A percentile compares a stretch with the other conserved stretches of the same genome.
phyloP scores from a whole-genome alignment of 1,140 invertebrate genomes.

The Drosophila orena region DNA sequence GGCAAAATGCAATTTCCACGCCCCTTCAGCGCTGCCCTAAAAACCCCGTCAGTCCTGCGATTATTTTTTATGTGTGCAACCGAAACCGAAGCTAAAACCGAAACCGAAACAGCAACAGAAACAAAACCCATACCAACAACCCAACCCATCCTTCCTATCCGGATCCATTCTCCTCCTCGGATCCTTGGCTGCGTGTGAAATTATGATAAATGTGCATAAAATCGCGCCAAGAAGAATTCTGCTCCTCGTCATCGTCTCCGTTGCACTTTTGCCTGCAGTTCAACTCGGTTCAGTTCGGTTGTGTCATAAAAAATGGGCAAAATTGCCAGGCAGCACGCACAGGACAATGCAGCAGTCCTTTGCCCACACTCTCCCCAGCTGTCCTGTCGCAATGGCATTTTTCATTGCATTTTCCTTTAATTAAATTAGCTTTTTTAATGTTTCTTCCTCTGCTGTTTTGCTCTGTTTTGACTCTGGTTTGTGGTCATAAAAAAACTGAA shows the following conservation, averaged over 20 bases:
- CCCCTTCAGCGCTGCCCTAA: constrained; percentile 37
- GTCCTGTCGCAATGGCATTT: constrained; percentile 62
- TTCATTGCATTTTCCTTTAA: constrained; percentile 83
- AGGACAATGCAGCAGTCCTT: constrained; percentile 59
- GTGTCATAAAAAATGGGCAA: constrained; percentile 74
- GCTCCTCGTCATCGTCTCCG: constrained; percentile 48
- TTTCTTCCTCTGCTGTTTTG: constrained; percentile 57
- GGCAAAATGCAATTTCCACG: constrained; percentile 78
- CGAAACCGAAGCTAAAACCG: constrained; percentile 52
- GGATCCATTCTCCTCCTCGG: constrained; percentile 43
- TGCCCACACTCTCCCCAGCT: constrained; percentile 1
- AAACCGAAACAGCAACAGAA: constrained; percentile 48
- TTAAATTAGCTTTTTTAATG: constrained; percentile 82
- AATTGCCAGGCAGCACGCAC: constrained; percentile 75
- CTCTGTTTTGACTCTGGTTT: constrained; percentile 52
- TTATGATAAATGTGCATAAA: constrained; percentile 84
- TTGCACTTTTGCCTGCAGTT: constrained; percentile 55
- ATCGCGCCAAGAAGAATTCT: constrained; percentile 68
- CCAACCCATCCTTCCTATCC: constrained; percentile 12
- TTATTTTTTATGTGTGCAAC: constrained; percentile 74
- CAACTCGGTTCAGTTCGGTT: constrained; percentile 47
- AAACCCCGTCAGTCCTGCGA: constrained; percentile 34
- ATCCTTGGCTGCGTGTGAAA: constrained; percentile 78
- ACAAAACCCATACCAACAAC: constrained; percentile 11
- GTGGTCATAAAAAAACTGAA: constrained; percentile 35